Base-by-base conservation (phyloP, 1,140 invertebrate genomes). In the Proctacanthus coquilletti region DNA sequence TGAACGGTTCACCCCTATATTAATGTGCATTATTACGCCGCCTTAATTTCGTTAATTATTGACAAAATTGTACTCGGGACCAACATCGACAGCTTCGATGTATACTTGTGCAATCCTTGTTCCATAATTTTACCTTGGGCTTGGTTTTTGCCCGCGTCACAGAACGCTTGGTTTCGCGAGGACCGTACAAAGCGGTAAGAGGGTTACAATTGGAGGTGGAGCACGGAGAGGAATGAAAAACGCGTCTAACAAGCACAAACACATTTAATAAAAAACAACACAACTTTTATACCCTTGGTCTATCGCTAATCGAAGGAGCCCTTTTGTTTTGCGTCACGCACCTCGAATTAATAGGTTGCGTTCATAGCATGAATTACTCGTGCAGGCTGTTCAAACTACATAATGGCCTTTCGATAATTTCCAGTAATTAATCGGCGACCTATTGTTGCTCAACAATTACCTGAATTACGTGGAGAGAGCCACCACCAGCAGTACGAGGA, bases 31-130 rank as follows among this genome's bases (percentile, higher is more conserved):
- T n/a, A 60, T 58, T 54, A 71, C 74, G 74, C 73, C 75, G 72
- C 75, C 74, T 77, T 82, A 81, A 83, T 83, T 83, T 83, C 23
- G 8, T 27, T 27, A 27, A 27, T 27, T 27, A 27, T 27, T 13
- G 23, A 9, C 8, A 27, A 27, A 27, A 27, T 27, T 27, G 23
- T 27, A n/a, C n/a, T n/a, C n/a, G n/a, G n/a, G n/a, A n/a, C n/a
- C n/a, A n/a, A n/a, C n/a, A n/a, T n/a, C n/a, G n/a, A n/a, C n/a
- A n/a, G n/a, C n/a, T n/a, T n/a, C n/a, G n/a, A n/a, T n/a, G n/a
- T n/a, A n/a, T n/a, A n/a, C n/a, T n/a, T n/a, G n/a, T n/a, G n/a
- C n/a, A n/a, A n/a, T n/a, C n/a, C n/a, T n/a, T n/a, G n/a, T n/a
- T n/a, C n/a, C n/a, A n/a, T n/a, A n/a, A n/a, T n/a, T n/a, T n/a